Evolutionary conservation across 1,140 invertebrate genomes (phyloP).

Genomic region (Pomacea maculata): DNA sequence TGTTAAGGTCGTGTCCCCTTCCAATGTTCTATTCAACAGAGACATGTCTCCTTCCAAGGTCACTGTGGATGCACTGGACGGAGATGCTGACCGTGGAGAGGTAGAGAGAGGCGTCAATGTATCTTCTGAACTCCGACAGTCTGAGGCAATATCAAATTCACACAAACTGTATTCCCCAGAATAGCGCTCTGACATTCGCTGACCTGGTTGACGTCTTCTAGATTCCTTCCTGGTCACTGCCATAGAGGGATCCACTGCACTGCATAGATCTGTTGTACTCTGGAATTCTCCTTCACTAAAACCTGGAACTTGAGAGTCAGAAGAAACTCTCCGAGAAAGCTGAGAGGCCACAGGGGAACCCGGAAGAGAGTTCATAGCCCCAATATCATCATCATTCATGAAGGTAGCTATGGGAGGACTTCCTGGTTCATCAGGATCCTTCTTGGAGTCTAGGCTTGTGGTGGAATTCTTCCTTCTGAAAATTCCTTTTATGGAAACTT

Average conservation of each 20-base stretch:
- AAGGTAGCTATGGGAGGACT: conserved; percentile 52
- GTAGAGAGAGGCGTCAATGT: conserved; percentile 26
- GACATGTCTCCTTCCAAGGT: conserved; percentile 21
- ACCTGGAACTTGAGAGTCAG: conserved; percentile 25
- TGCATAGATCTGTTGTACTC: neutral
- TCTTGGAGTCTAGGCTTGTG: conserved; percentile 20
- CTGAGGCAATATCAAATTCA: conserved; percentile 20
- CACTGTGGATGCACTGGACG: conserved; percentile 2
- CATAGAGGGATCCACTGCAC: conserved; percentile 19
- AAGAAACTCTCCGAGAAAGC: conserved; percentile 21
- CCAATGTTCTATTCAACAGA: conserved; percentile 12
- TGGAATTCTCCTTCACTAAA: neutral
- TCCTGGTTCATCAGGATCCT: conserved; percentile 30
- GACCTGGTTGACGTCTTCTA: neutral
- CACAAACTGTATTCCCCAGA: conserved; percentile 26
- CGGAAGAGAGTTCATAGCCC: conserved; percentile 42
- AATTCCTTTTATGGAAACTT: conserved; percentile 49
- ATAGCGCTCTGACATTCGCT: conserved; percentile 13
- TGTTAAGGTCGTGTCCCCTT: conserved; percentile 27
- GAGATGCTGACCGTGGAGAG: conserved; percentile 17
- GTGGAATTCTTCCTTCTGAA: conserved; percentile 50
- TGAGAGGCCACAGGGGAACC: conserved; percentile 36
- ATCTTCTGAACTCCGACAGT: conserved; percentile 22
- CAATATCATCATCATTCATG: conserved; percentile 52
- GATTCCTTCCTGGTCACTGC: conserved; percentile 2